phyloP scores from a whole-genome alignment of 2,113 vertebrate genomes.

The Geothlypis trichas region DNA sequence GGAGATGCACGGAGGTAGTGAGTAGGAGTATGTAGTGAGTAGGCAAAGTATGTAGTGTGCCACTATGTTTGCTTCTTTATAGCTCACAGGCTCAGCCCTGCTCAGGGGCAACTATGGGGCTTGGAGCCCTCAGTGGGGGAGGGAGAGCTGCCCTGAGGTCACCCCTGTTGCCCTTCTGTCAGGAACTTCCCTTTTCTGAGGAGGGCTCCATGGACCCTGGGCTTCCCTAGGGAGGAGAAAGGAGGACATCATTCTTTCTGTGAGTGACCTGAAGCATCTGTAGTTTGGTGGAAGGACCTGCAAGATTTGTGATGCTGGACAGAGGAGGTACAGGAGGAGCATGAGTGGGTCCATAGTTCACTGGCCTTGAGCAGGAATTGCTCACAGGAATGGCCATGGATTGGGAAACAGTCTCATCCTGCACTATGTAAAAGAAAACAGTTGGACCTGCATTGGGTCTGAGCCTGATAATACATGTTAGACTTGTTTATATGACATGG shows the following conservation, averaged over 20 bases:
- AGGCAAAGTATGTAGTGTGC: background rate
- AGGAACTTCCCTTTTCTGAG: background rate
- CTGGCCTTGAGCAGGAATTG: background rate
- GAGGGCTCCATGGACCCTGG: background rate
- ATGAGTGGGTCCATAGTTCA: fast-evolving
- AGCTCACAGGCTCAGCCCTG: background rate
- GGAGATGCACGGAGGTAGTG: fast-evolving
- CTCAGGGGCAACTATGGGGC: fast-evolving
- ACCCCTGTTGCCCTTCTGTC: background rate
- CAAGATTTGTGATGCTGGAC: background rate
- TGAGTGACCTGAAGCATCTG: background rate
- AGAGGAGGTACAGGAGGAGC: background rate
- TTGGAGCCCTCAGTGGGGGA: background rate
- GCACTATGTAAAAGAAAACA: background rate
- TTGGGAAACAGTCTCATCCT: background rate
- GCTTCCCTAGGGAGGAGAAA: fast-evolving
- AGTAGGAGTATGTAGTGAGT: no score
- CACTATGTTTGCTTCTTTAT: background rate
- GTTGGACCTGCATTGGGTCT: background rate
- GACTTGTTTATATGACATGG: background rate
- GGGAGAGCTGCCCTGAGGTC: fast-evolving
- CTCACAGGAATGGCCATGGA: fast-evolving
- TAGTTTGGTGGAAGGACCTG: background rate
- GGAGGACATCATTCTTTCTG: fast-evolving
- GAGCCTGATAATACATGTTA: background rate